phyloP scores from a whole-genome alignment of 2,888 invertebrate genomes.

The Plagiodera versicolora region DNA sequence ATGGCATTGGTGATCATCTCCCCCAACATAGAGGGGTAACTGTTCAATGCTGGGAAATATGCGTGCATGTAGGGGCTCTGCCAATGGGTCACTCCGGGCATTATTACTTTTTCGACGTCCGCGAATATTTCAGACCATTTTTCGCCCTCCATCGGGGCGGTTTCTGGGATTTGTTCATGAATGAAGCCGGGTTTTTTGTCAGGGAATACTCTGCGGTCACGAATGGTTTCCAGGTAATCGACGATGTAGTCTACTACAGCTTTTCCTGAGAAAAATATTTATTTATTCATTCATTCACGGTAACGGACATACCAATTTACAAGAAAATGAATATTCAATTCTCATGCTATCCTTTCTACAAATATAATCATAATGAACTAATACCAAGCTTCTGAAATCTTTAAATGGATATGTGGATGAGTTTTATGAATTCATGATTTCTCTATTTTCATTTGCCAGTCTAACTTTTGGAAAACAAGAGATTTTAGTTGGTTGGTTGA shows the following conservation, averaged over 20 bases:
- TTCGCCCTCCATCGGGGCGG: conserved; percentile 86
- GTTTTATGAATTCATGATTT: too few species aligned
- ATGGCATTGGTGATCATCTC: conserved; percentile 96
- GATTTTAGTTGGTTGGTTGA: too few species aligned
- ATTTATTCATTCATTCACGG: too few species aligned
- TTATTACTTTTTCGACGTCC: conserved; percentile 91
- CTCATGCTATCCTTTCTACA: too few species aligned
- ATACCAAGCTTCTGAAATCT: too few species aligned
- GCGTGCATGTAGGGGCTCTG: conserved; percentile 98
- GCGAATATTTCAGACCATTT: conserved; percentile 88
- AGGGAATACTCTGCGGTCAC: conserved; percentile 89
- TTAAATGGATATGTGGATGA: too few species aligned
- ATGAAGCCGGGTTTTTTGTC: conserved; percentile 94
- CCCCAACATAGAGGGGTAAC: conserved; percentile 90
- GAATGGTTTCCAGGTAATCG: conserved; percentile 90
- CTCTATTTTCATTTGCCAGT: too few species aligned
- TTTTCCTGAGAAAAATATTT: conserved; percentile 57
- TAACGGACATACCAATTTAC: too few species aligned
- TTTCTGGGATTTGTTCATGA: conserved; percentile 78
- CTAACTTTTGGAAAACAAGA: too few species aligned
- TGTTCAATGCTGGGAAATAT: conserved; percentile 94
- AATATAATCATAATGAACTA: too few species aligned
- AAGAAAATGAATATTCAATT: too few species aligned
- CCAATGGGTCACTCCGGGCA: conserved; percentile 98
- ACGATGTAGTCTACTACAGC: conserved; percentile 99